Percentiles rank a stretch among this genome's conserved stretches.
Evolutionary conservation across 1,140 invertebrate genomes (phyloP).

Genomic region (Meloidogyne floridensis): DNA sequence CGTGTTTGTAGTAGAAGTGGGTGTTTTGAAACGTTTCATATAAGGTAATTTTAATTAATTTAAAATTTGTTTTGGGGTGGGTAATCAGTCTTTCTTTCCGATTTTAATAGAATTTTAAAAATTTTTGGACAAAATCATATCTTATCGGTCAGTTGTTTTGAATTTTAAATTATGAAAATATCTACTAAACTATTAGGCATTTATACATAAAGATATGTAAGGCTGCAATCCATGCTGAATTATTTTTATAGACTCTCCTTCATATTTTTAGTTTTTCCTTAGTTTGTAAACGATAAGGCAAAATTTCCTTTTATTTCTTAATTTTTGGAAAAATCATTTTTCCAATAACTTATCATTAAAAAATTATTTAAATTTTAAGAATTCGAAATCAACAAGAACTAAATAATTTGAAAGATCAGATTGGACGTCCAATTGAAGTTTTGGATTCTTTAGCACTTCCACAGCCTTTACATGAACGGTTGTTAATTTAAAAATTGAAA

Average conservation of each 20-base stretch:
- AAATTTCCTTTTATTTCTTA: background rate
- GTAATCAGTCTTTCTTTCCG: too few relatives aligned
- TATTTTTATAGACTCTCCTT: too few relatives aligned
- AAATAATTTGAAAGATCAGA: conserved; percentile 36
- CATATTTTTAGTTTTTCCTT: too few relatives aligned
- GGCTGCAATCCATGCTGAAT: too few relatives aligned
- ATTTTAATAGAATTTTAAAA: too few relatives aligned
- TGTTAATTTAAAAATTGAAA: background rate
- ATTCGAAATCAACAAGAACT: conserved; percentile 34
- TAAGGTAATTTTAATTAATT: conserved; percentile 21
- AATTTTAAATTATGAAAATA: too few relatives aligned
- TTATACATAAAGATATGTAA: too few relatives aligned
- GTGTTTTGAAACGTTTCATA: conserved; percentile 28
- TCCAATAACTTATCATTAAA: background rate
- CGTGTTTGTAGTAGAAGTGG: conserved; percentile 34
- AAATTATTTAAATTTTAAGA: conserved; percentile 24
- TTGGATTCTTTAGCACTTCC: conserved; percentile 35
- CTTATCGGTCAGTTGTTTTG: too few relatives aligned
- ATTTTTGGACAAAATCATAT: too few relatives aligned
- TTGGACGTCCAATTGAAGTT: conserved; percentile 39
- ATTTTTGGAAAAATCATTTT: background rate
- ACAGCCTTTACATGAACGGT: conserved; percentile 23
- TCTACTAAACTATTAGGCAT: too few relatives aligned
- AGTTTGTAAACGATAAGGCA: too few relatives aligned
- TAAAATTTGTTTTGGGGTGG: too few relatives aligned